Percentiles rank a stretch among this genome's conserved stretches.
phyloP scores from a whole-genome alignment of 2,113 vertebrate species.

The Rhadina sibilatrix region DNA sequence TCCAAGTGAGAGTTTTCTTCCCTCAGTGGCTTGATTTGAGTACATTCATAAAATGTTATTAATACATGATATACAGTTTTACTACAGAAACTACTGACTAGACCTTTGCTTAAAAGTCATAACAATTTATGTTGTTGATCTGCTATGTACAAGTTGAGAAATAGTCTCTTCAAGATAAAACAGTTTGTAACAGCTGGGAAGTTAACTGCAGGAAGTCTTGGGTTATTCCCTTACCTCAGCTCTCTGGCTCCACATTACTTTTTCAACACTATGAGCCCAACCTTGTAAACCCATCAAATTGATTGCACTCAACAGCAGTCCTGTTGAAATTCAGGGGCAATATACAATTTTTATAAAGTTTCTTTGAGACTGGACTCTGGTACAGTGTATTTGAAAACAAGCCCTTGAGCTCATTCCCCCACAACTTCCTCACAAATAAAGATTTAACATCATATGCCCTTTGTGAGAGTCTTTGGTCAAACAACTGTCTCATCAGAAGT shows the following conservation, averaged over 20 bases:
- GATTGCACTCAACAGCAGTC: background rate
- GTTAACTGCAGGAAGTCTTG: constrained; percentile 50
- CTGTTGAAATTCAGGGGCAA: background rate
- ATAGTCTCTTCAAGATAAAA: constrained; percentile 56
- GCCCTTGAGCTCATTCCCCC: background rate
- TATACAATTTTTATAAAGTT: background rate
- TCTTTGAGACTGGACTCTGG: background rate
- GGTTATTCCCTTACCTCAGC: background rate
- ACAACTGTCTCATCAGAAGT: background rate
- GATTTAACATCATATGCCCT: background rate
- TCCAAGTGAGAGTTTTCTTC: background rate
- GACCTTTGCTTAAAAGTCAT: constrained; percentile 57
- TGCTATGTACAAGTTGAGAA: constrained; percentile 54
- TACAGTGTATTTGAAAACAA: background rate
- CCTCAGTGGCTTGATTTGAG: constrained; percentile 26
- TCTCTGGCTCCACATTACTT: background rate
- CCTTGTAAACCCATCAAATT: background rate
- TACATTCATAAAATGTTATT: constrained; percentile 56
- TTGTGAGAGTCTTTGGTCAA: background rate
- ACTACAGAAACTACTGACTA: constrained; percentile 40
- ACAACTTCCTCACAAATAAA: background rate
- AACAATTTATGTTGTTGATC: constrained; percentile 59
- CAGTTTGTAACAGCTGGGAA: constrained; percentile 47
- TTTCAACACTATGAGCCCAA: background rate
- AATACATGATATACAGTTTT: constrained; percentile 59